Evolutionary conservation across 2,113 vertebrate species (phyloP), one percentile per base, ranked within the genome.

Genomic region (Saimiri boliviensis): DNA sequence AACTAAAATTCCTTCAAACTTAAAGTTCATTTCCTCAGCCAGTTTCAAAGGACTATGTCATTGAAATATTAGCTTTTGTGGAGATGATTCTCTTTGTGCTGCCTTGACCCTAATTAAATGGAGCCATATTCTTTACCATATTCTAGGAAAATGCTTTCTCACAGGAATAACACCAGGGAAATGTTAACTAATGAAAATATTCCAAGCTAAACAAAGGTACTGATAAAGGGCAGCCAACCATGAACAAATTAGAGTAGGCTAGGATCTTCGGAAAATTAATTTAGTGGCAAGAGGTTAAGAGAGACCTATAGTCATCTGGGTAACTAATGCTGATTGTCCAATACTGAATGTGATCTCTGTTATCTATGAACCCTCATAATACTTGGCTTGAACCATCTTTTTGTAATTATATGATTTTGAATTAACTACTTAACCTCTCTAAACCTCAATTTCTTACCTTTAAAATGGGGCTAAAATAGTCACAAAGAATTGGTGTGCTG

Each of bases 151-250:
- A 94, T 89, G 47, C 3, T 37, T 20, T 58, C 30, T 92, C 25
- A 47, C n/a, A 86, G 32, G 73, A 89, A 86, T 63, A 70, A 96
- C 81, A 37, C 16, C n/a, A 89, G 20, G 56, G 37, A 86, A 81
- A 85, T 86, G 30, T 35, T 95, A 89, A 85, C 63, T 85, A 92
- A 81, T 71, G 27, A 94, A 94, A 82, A 86, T 47, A 95, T 47
- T 56, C 12, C 7, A 89, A 77, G 45, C 47, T 89, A 70, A 96
- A 92, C 25, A 89, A 93, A 79, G 11, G 5, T 76, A 63, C 47
- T 32, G 52, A 89, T 30, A 82, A 93, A 71, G 45, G 81, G 19
- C 19, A 70, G 25, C 5, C 71, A 58, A n/a, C 32, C 56, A 35
- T 63, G n/a, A 16, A 54, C 8, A 45, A 66, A 81, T 11, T 56